phyloP scores from a whole-genome alignment of 2,888 invertebrate species.

The Sympetrum striolatum region DNA sequence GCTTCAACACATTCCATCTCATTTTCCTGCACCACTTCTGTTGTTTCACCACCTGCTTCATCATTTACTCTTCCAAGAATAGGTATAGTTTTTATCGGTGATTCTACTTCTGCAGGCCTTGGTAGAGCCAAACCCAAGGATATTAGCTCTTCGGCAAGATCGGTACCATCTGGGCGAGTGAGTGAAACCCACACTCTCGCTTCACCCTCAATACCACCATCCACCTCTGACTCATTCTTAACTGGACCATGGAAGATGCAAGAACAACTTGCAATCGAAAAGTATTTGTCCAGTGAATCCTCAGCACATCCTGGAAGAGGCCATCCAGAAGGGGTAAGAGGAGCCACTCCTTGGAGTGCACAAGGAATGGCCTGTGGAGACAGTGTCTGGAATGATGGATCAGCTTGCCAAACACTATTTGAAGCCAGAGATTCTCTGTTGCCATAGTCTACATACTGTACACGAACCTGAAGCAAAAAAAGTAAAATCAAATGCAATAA shows the following conservation, averaged over 20 bases:
- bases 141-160: constrained; percentile 1
- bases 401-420: neutral
- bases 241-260: constrained; percentile 65
- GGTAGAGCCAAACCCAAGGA: neutral
- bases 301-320: neutral
- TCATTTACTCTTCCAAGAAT: no score
- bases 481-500: neutral
- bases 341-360: neutral
- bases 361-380: constrained; percentile 12
- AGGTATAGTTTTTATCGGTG: no score
- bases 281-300: constrained; percentile 64
- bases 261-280: constrained; percentile 67
- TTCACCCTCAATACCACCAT: neutral
- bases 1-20: neutral
- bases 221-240: constrained; percentile 53
- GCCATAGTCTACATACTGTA: constrained; percentile 79
- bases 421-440: constrained; percentile 62
- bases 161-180: neutral
- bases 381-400: neutral
- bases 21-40: neutral
- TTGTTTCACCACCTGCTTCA: no score
- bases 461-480: constrained; percentile 59
- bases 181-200: neutral
- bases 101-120: neutral
- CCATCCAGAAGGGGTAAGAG: neutral